These are phyloP conservation scores for Clitarchus hookeri DNA, from an alignment of 2,888 invertebrate species.

Conservation along the genomic window DNA sequence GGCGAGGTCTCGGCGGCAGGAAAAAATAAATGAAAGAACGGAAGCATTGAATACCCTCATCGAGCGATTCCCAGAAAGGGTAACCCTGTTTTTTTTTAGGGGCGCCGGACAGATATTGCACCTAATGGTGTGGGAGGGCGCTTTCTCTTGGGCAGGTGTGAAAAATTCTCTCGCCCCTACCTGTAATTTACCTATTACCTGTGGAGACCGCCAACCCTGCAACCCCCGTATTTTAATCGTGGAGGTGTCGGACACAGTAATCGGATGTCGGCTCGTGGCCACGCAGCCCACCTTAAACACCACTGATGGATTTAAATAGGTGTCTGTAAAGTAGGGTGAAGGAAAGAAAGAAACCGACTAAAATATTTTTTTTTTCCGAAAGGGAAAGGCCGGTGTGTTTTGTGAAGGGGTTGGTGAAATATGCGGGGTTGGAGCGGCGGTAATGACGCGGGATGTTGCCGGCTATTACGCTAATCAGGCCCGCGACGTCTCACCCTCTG, in stretches of 20 bases:
- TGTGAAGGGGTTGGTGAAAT: not conserved
- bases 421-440: not conserved
- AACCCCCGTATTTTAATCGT: slow-evolving; percentile 14
- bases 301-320: slow-evolving; percentile 10
- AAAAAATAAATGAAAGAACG: not conserved
- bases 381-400: slow-evolving; percentile 9
- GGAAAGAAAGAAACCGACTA: not conserved
- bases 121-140: slow-evolving; percentile 8
- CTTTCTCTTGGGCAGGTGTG: not conserved
- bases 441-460: not conserved
- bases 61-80: not conserved
- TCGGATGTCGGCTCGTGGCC: not conserved
- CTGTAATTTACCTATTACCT: slow-evolving; percentile 14
- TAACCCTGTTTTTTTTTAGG: not conserved
- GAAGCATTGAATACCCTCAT: slow-evolving; percentile 2
- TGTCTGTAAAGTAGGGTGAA: not conserved
- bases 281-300: not conserved
- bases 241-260: not conserved
- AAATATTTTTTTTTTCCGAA: not conserved
- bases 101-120: slow-evolving; percentile 14
- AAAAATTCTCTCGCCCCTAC: not conserved
- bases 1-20: not conserved
- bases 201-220: not conserved
- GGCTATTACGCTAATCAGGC: not conserved
- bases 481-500: not conserved